phyloP scores from a whole-genome alignment of 2,113 vertebrate species.

The Syrrhaptes paradoxus region DNA sequence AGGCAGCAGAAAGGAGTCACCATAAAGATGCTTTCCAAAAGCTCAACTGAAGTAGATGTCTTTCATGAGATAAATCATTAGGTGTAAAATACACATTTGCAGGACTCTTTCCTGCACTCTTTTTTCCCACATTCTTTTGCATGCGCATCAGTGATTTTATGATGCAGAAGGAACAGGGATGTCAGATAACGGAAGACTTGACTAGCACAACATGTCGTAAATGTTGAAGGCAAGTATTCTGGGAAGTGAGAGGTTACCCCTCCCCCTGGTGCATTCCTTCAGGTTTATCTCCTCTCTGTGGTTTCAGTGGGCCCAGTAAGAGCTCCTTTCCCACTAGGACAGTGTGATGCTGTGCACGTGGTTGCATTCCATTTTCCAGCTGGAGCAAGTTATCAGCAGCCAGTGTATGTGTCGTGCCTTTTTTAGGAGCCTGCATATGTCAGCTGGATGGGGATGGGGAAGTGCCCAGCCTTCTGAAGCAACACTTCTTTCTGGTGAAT shows the following conservation, averaged over 20 bases:
- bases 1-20: background rate
- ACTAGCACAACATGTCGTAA: background rate
- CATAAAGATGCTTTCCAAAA: background rate
- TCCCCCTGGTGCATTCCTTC: background rate
- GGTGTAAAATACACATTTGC: background rate
- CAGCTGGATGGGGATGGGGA: background rate
- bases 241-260: background rate
- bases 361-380: background rate
- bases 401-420: background rate
- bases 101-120: background rate
- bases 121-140: background rate
- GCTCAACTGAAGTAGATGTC: background rate
- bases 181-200: accelerated
- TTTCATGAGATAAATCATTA: background rate
- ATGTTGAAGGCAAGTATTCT: background rate
- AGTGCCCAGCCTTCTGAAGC: background rate
- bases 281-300: background rate
- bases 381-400: background rate
- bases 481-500: background rate
- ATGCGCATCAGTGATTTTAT: background rate
- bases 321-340: background rate
- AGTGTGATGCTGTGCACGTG: background rate
- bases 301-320: background rate
- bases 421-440: background rate
- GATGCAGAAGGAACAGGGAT: background rate